Conservation (phyloP, 2,888 invertebrate species). For the Callimorpha dominula region DNA sequence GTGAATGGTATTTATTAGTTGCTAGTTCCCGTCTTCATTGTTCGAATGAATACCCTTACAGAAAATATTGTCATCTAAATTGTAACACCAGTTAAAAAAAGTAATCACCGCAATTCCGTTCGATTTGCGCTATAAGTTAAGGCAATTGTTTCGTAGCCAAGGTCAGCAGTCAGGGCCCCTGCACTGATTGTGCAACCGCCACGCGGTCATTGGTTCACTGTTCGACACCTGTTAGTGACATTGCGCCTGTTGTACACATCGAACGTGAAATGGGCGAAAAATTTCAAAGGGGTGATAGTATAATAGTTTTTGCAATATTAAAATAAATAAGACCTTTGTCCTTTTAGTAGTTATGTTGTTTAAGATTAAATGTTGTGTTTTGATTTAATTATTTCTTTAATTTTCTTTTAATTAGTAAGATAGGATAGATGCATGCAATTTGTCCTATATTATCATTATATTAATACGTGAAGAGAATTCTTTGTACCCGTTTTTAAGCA, state of each 20-base stretch:
- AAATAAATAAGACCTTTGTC: neutral
- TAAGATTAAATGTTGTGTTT: neutral
- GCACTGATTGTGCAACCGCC: conserved; percentile 10
- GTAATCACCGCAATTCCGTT: conserved; percentile 1
- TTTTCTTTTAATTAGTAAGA: neutral
- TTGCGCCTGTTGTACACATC: neutral
- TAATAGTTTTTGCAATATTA: neutral
- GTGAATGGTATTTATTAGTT: neutral
- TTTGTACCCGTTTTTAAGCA: no score
- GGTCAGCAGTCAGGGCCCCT: conserved; percentile 17
- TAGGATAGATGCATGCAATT: no score
- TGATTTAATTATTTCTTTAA: neutral
- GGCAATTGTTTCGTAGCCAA: conserved; percentile 11
- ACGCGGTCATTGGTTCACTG: neutral
- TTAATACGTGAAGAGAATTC: no score
- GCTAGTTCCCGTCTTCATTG: neutral
- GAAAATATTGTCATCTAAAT: neutral
- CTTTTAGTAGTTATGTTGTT: neutral
- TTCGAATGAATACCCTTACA: neutral
- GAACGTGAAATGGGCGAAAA: conserved; percentile 15
- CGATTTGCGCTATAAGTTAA: neutral
- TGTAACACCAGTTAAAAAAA: neutral
- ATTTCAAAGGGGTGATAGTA: conserved; percentile 1
- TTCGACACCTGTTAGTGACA: conserved; percentile 8
- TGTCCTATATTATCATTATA: no score